Evolutionary conservation across 1,140 invertebrate genomes (phyloP).

Genomic region (Orchesella cincta): DNA sequence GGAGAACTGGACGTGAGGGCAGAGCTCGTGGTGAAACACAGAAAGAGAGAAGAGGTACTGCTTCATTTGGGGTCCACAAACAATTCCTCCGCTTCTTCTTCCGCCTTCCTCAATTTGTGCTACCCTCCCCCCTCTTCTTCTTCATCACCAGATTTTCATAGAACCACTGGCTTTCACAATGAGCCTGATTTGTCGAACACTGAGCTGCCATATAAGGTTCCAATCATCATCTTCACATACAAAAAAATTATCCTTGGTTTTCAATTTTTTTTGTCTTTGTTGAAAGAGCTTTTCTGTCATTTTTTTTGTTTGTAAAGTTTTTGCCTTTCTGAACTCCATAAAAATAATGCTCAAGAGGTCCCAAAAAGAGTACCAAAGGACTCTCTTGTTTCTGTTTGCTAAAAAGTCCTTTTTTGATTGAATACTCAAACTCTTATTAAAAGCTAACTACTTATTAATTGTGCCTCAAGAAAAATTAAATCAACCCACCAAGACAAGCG

Average conservation of each 20-base stretch:
- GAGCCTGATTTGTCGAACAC: conserved; percentile 10
- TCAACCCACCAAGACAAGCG: no score
- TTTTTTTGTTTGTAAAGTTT: not conserved
- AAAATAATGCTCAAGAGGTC: conserved; percentile 1
- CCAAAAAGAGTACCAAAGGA: no score
- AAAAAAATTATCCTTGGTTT: conserved; percentile 24
- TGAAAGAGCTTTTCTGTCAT: not conserved
- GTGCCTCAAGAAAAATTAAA: no score
- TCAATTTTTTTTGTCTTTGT: not conserved
- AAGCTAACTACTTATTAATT: no score
- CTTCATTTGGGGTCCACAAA: not conserved
- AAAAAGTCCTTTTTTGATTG: no score
- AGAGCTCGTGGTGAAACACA: conserved; percentile 49
- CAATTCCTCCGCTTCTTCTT: conserved; percentile 17
- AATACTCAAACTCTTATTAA: no score
- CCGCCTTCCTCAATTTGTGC: conserved; percentile 21
- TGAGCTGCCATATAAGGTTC: conserved; percentile 36
- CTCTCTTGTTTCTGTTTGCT: no score
- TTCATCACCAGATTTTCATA: conserved; percentile 13
- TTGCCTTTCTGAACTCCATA: not conserved
- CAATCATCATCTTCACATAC: not conserved
- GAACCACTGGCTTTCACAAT: not conserved
- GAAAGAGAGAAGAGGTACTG: conserved; percentile 51
- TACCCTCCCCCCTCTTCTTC: conserved; percentile 11
- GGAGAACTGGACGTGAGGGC: conserved; percentile 53